These are phyloP conservation scores for Suncus etruscus DNA, from an alignment of 2,113 vertebrate species.

Conservation along the genomic window DNA sequence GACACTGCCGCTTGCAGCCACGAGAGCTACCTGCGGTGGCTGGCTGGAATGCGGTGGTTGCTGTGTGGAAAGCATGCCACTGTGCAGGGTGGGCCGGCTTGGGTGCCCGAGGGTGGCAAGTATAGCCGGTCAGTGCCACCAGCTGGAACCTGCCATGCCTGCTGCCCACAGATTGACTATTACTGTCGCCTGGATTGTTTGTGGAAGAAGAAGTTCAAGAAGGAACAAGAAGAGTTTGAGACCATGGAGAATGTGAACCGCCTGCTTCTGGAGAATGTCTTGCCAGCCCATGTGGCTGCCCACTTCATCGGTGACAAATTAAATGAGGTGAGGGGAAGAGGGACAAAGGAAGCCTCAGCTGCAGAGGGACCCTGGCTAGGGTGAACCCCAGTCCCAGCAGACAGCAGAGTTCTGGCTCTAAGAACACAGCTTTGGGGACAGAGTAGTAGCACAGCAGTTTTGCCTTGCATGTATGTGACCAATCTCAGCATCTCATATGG, in stretches of 20 bases:
- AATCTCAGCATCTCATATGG: too few species aligned
- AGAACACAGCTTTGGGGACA: background rate
- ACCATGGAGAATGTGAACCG: conserved; percentile 98
- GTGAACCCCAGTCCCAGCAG: fast-evolving
- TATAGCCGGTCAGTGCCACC: background rate
- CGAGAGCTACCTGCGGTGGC: background rate
- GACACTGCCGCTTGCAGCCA: too few species aligned
- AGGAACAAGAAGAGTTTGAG: conserved; percentile 97
- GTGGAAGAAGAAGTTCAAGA: conserved; percentile 97
- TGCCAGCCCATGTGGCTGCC: conserved; percentile 95
- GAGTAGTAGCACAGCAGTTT: background rate
- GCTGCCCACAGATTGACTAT: conserved; percentile 92
- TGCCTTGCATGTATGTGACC: too few species aligned
- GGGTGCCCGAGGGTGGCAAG: fast-evolving
- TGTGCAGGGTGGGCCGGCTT: background rate
- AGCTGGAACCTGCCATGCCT: background rate
- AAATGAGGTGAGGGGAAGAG: conserved; percentile 90
- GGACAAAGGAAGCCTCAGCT: fast-evolving
- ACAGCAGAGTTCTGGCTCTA: fast-evolving
- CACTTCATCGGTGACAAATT: conserved; percentile 98
- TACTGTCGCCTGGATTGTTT: conserved; percentile 95
- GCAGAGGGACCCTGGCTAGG: background rate
- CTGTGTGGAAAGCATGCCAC: background rate
- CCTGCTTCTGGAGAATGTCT: conserved; percentile 96
- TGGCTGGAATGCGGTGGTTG: background rate